Percentiles rank a stretch among this genome's conserved stretches.
Conservation (phyloP, 2,113 vertebrate genomes). For the Aphyosemion australe region DNA sequence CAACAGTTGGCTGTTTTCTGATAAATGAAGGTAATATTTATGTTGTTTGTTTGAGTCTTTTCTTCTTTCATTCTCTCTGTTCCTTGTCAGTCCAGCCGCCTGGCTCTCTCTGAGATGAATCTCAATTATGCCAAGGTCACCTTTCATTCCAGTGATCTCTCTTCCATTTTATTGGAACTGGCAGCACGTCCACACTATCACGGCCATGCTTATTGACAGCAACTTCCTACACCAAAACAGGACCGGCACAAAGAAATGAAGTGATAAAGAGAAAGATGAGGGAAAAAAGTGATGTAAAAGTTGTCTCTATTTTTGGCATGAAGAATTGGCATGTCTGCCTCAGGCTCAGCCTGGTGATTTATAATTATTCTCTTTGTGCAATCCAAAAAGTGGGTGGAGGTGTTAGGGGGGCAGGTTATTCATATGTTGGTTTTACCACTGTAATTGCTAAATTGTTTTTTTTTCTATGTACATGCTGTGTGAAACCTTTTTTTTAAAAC, state of each 20-base stretch:
- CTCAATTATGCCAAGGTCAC: constrained; percentile 86
- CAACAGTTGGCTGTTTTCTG: constrained; percentile 61
- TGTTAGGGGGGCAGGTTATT: constrained; percentile 48
- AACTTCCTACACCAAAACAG: constrained; percentile 73
- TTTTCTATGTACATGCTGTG: constrained; percentile 1
- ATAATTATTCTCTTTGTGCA: constrained; percentile 50
- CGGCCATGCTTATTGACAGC: constrained; percentile 79
- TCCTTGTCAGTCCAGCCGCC: constrained; percentile 67
- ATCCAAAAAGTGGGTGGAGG: constrained; percentile 43
- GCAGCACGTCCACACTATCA: constrained; percentile 81
- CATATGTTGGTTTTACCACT: constrained; percentile 49
- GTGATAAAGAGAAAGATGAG: background rate
- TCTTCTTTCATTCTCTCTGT: constrained; percentile 19
- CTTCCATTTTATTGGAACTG: constrained; percentile 81
- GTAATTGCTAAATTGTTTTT: constrained; percentile 35
- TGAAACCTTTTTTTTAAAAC: constrained; percentile 18
- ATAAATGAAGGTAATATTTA: constrained; percentile 73
- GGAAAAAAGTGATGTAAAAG: constrained; percentile 22
- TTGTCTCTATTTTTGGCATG: constrained; percentile 62
- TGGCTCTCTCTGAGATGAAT: constrained; percentile 80
- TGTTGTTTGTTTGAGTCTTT: constrained; percentile 55
- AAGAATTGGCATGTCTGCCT: constrained; percentile 60
- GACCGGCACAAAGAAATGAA: constrained; percentile 18
- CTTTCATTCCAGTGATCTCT: constrained; percentile 80
- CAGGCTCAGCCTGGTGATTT: constrained; percentile 61